These are phyloP conservation scores for Nysson spinosus DNA, from an alignment of 2,888 invertebrate genomes.

Conservation along the genomic window DNA sequence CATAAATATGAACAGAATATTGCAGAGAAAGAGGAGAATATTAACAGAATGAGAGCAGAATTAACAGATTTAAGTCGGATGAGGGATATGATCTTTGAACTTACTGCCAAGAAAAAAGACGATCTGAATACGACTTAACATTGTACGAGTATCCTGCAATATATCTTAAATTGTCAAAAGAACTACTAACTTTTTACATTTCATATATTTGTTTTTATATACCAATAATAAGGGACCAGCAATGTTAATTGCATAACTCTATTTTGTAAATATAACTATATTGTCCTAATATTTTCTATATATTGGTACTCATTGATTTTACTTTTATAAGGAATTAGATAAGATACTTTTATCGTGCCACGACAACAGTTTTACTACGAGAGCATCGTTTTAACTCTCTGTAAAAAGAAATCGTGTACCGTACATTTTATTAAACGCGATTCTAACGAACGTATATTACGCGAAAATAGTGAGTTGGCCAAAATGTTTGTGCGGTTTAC, in stretches of 20 bases:
- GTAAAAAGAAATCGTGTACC: too few relatives aligned
- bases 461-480: too few relatives aligned
- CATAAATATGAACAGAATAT: conserved; percentile 63
- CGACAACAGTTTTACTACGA: background rate
- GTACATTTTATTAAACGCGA: too few relatives aligned
- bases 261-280: conserved; percentile 46
- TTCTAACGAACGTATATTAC: too few relatives aligned
- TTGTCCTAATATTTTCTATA: conserved; percentile 15
- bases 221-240: conserved; percentile 6
- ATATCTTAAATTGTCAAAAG: conserved; percentile 20
- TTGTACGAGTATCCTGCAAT: conserved; percentile 8
- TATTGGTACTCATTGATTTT: conserved; percentile 17
- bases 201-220: conserved; percentile 18
- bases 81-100: conserved; percentile 72
- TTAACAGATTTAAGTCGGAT: conserved; percentile 68
- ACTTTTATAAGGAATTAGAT: conserved; percentile 5
- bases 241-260: conserved; percentile 15
- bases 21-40: conserved; percentile 63
- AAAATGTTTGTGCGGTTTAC: too few relatives aligned
- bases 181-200: conserved; percentile 22
- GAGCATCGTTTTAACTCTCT: too few relatives aligned
- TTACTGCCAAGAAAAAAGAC: conserved; percentile 70
- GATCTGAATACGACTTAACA: conserved; percentile 52
- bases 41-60: conserved; percentile 61
- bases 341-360: conserved; percentile 9